These are phyloP conservation scores for Cyphomyrus discorhynchus DNA, from an alignment of 2,113 vertebrate genomes.

Conservation along the genomic window DNA sequence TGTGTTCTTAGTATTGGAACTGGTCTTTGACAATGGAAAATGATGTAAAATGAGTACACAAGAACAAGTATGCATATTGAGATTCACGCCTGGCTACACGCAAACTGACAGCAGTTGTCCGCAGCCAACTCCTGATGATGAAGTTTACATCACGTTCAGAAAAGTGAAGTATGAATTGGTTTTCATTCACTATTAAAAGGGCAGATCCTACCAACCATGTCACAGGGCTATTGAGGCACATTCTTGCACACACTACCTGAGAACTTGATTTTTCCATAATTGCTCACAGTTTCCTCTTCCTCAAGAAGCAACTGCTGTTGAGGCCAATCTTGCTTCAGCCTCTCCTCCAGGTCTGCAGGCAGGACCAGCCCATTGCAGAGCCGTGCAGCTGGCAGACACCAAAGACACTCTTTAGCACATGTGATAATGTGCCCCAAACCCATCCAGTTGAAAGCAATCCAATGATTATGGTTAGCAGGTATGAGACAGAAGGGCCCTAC, in stretches of 20 bases:
- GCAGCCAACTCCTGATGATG: too few species aligned
- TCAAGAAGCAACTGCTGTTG: slow-evolving; percentile 38
- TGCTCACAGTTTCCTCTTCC: slow-evolving; percentile 44
- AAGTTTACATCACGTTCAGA: too few species aligned
- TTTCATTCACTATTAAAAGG: background rate
- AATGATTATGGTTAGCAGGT: background rate
- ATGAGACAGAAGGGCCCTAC: background rate
- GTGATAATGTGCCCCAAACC: background rate
- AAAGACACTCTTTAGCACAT: background rate
- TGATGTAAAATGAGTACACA: too few species aligned
- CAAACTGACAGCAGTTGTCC: background rate
- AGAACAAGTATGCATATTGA: too few species aligned
- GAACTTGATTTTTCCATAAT: slow-evolving; percentile 41
- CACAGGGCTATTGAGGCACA: background rate
- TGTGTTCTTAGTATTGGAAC: too few species aligned
- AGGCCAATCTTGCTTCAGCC: slow-evolving; percentile 48
- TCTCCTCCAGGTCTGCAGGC: slow-evolving; percentile 45
- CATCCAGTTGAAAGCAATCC: background rate
- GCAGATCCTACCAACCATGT: background rate
- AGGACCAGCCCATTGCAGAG: slow-evolving; percentile 39
- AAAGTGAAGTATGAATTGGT: too few species aligned
- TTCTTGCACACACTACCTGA: slow-evolving; percentile 46
- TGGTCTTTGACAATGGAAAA: too few species aligned
- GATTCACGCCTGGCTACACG: background rate
- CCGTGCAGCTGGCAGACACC: slow-evolving; percentile 15